Evolutionary conservation across 2,888 invertebrate genomes (phyloP).

Genomic region (Scaptomyza parva): DNA sequence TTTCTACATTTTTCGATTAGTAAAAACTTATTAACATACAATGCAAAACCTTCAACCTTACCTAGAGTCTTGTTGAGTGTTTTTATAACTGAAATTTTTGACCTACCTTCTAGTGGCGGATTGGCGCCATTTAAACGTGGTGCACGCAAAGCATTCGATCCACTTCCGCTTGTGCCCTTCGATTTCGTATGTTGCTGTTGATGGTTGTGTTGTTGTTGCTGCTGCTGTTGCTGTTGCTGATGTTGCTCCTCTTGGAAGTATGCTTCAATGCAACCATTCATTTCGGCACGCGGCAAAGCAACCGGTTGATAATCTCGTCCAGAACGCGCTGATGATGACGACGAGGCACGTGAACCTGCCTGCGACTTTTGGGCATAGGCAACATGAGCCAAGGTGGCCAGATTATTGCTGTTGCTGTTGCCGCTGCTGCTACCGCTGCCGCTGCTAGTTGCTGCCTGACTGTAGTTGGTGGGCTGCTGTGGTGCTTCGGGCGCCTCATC

Average conservation of each 20-base stretch:
- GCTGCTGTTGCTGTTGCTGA: constrained; percentile 87
- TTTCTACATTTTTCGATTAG: constrained; percentile 30
- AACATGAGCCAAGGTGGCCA: constrained; percentile 84
- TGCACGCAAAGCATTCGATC: constrained; percentile 61
- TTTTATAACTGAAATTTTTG: not conserved
- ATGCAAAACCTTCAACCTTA: too few species aligned
- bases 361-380: constrained; percentile 83
- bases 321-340: constrained; percentile 33
- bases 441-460: constrained; percentile 79
- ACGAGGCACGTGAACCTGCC: constrained; percentile 15
- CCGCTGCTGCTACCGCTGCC: constrained; percentile 80
- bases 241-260: constrained; percentile 89
- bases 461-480: constrained; percentile 71
- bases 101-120: constrained; percentile 84
- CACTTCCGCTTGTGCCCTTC: constrained; percentile 62
- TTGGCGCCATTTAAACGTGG: constrained; percentile 83
- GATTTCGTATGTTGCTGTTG: constrained; percentile 79
- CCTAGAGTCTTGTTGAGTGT: too few species aligned
- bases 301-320: constrained; percentile 82
- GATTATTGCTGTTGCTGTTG: constrained; percentile 72
- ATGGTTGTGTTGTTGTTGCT: constrained; percentile 85
- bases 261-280: constrained; percentile 90
- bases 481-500: constrained; percentile 71
- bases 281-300: constrained; percentile 88
- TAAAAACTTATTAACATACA: too few species aligned